phyloP scores from a whole-genome alignment of 2,888 invertebrate species.

The Lasioglossum pauxillum region DNA sequence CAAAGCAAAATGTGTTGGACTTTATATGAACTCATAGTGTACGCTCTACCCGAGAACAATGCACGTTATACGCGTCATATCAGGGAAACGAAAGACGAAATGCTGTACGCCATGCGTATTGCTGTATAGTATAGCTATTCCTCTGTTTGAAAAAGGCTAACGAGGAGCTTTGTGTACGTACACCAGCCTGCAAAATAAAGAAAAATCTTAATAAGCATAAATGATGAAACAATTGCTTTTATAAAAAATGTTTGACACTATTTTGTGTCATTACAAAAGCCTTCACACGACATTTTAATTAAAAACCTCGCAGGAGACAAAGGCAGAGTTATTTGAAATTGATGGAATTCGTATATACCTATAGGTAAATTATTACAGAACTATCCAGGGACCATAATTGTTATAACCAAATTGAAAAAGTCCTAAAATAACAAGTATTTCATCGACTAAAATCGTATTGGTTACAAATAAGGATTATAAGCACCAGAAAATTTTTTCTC shows the following conservation, averaged over 20 bases:
- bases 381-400: too few relatives aligned
- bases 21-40: background rate
- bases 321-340: too few relatives aligned
- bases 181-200: background rate
- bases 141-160: background rate
- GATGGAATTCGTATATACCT: too few relatives aligned
- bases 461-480: too few relatives aligned
- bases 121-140: background rate
- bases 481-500: too few relatives aligned
- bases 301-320: background rate
- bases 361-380: too few relatives aligned
- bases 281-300: background rate
- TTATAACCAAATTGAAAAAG: too few relatives aligned
- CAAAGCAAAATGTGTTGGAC: background rate
- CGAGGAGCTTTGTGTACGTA: background rate
- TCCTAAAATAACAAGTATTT: too few relatives aligned
- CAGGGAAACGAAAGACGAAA: background rate
- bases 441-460: too few relatives aligned
- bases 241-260: background rate
- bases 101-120: background rate
- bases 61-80: background rate
- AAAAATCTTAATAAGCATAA: background rate
- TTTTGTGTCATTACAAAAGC: background rate
- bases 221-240: background rate
- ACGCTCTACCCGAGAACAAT: background rate